Evolutionary conservation across 2,888 invertebrate genomes (phyloP), one percentile per base, ranked within the genome.

Genomic region (Spisula subtruncata): DNA sequence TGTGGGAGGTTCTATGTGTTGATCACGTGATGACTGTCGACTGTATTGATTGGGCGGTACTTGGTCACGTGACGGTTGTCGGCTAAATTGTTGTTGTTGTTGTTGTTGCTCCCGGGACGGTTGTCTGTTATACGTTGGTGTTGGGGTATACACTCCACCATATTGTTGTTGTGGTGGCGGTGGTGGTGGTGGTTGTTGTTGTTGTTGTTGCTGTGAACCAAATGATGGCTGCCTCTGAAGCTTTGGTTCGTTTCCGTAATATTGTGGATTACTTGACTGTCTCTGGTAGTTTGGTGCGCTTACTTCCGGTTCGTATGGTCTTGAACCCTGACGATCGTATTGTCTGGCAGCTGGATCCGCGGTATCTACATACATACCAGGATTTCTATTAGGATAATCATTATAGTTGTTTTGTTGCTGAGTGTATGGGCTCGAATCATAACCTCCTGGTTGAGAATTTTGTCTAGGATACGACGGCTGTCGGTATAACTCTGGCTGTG

Each of bases 321-420:
- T 87, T 25, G 92, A 92, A 0, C 91, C 91, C 81, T 92, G 92
- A 75, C 90, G 79, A 35, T 89, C 89, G 85, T 91, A 92, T 41
- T 89, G 89, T 48, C 84, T 81, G 4, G 29, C 46, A 20, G 88
- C 48, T 8, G 46, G 85, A 48, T 85, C 75, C 18, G 87, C 46
- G 25, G 90, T 90, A 80, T 92, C 90, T 29, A 90, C 88, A 81
- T 92, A 88, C 75, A 90, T 86, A 6, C 86, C 89, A 16, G 71
- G 90, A 46, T 88, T 71, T 54, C 85, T 80, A 8, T 84, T 82
- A 20, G 90, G 89, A 81, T 91, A 89, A 46, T 86, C 86, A 56
- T 90, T 89, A 48, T 89, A 88, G 48, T 83, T 84, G 20, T 82
- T 85, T 85, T 84, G 89, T 75, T 29, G 25, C 48, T 91, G 91